Percentiles rank a stretch among this genome's conserved stretches.
Evolutionary conservation across 1,140 invertebrate genomes (phyloP).

Genomic region (Kradibia gibbosae): DNA sequence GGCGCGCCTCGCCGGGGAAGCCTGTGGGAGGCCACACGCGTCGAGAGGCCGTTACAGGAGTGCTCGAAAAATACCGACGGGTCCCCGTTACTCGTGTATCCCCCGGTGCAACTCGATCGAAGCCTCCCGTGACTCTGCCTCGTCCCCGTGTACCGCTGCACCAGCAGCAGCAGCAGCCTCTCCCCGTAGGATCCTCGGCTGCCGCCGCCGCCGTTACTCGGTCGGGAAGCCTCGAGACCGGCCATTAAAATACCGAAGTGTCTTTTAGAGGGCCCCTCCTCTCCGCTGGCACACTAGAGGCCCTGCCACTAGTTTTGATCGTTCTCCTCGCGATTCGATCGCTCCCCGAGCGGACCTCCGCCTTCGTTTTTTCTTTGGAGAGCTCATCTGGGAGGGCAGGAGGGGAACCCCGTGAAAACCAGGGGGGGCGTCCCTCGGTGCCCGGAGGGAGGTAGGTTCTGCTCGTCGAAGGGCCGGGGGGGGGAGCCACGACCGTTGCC

Average conservation of each 20-base stretch:
- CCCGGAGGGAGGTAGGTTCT: too few species aligned
- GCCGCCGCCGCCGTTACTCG: not conserved
- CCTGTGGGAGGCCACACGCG: constrained; percentile 19
- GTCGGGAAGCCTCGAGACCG: not conserved
- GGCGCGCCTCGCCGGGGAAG: too few species aligned
- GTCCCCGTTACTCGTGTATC: not conserved
- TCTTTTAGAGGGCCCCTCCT: constrained; percentile 8
- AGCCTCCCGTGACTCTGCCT: constrained; percentile 25
- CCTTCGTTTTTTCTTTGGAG: too few species aligned
- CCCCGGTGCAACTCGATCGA: not conserved
- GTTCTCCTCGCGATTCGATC: not conserved
- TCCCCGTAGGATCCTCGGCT: not conserved
- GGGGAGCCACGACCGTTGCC: too few species aligned
- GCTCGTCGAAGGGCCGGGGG: too few species aligned
- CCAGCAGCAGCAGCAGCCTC: too few species aligned
- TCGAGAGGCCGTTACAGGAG: constrained; percentile 30
- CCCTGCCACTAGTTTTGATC: constrained; percentile 17
- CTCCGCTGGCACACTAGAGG: constrained; percentile 22
- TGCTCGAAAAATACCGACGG: constrained; percentile 13
- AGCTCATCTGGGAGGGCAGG: too few species aligned
- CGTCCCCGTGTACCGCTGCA: not conserved
- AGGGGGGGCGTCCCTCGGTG: too few species aligned
- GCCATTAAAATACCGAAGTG: constrained; percentile 1
- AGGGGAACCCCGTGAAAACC: too few species aligned
- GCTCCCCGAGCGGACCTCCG: too few species aligned